Base-by-base conservation (phyloP, 2,888 invertebrate species). In the Caenorhabditis japonica region DNA sequence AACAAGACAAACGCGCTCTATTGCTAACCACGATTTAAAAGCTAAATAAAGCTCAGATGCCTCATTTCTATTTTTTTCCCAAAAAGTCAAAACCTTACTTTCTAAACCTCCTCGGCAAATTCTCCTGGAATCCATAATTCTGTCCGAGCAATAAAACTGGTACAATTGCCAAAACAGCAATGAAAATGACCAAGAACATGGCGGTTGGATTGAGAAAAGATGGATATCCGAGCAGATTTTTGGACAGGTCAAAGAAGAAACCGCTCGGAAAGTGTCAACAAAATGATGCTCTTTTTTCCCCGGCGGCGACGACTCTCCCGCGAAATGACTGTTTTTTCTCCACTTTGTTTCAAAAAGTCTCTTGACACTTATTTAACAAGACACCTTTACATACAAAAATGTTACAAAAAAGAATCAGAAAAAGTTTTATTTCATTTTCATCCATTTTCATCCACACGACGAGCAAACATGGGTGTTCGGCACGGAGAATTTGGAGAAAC, bases 211-310 rank as follows among this genome's bases (percentile, higher is more conserved):
- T 30, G 30, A 30, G 5, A 30, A 30, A 10, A 4, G 19, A 25
- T 15, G 33, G 19, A 17, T 33, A 27, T 46, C 23, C 2, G 30
- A 30, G 25, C 47, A 17, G 10, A 10, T 19, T 8, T n/a, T n/a
- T 8, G 34, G 17, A 30, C 30, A 15, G 13, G 33, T 34, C 23
- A 19, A 30, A 49, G 7, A 30, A 52, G 44, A n/a, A n/a, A n/a
- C n/a, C n/a, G n/a, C n/a, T n/a, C 61, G 41, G 36, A 62, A 62
- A 21, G 64, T 64, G 64, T 64, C 64, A 64, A 64, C 47, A 64
- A 33, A 25, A 12, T 27, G n/a, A 27, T 5, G 27, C 41, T 19
- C 41, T 41, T 2, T 55, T 38, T 55, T 21, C n/a, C 30, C 10
- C 30, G n/a, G n/a, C n/a, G n/a, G n/a, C n/a, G n/a, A n/a, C n/a